These are phyloP conservation scores for Urocynchramus pylzowi DNA, from an alignment of 2,113 vertebrate genomes.

Conservation along the genomic window DNA sequence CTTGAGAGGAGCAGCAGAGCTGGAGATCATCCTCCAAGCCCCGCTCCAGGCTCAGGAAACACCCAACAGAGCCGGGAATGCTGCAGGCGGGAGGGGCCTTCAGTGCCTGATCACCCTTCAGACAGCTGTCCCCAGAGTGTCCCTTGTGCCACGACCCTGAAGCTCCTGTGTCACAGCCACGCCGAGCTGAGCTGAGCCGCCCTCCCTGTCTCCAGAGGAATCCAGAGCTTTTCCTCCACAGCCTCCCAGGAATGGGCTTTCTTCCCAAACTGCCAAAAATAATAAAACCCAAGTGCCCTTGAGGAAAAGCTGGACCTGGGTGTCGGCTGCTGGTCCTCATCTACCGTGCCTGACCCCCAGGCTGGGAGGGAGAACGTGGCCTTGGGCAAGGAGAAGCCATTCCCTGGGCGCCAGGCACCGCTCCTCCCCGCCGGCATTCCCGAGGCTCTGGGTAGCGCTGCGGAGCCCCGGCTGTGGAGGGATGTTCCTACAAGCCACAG, in stretches of 20 bases:
- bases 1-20: neutral
- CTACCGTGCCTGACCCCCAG: rapidly evolving
- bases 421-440: neutral
- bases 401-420: rapidly evolving
- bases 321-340: neutral
- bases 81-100: neutral
- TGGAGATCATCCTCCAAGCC: neutral
- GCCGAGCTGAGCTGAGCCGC: neutral
- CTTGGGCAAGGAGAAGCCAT: neutral
- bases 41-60: neutral
- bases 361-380: neutral
- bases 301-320: neutral
- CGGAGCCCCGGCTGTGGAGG: neutral
- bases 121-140: neutral
- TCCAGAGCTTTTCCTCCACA: neutral
- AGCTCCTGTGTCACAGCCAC: neutral
- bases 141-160: neutral
- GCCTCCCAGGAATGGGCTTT: neutral
- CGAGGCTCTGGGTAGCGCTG: neutral
- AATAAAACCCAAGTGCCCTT: neutral
- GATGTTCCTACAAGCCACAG: neutral
- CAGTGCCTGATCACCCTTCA: neutral
- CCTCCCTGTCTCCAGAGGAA: neutral
- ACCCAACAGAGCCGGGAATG: neutral
- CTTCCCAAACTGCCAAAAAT: neutral